Evolutionary conservation across 2,797 vertebrate species (phyloP).

Genomic region (Falco concolor): DNA sequence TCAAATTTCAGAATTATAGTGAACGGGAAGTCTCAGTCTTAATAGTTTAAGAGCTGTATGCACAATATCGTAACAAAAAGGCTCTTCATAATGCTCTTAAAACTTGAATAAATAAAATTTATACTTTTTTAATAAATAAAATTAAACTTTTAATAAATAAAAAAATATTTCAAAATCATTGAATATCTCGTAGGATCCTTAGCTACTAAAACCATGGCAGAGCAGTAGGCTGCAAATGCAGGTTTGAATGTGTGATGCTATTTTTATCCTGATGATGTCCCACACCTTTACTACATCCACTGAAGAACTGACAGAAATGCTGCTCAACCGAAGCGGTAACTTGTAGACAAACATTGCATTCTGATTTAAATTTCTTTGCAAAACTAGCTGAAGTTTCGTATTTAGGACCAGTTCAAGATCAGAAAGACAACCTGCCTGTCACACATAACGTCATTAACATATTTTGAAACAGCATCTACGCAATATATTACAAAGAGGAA

Average conservation of each 20-base stretch:
- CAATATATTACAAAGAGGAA: not conserved
- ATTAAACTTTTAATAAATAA: not conserved
- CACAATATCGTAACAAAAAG: not conserved
- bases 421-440: not conserved
- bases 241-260: not conserved
- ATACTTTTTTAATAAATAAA: too few relatives aligned
- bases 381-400: not conserved
- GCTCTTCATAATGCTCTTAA: not conserved
- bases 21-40: not conserved
- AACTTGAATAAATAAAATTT: too few relatives aligned
- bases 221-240: not conserved
- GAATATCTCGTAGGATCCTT: not conserved
- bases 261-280: not conserved
- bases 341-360: not conserved
- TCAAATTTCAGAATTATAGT: not conserved
- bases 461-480: not conserved
- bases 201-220: not conserved
- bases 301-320: not conserved
- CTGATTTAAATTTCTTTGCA: not conserved
- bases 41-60: not conserved
- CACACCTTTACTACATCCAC: not conserved
- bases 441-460: not conserved
- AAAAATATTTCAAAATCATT: not conserved
- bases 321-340: not conserved
- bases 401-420: not conserved